phyloP scores from a whole-genome alignment of 2,113 vertebrate species.

The Felis catus region F.catus_Fca126_mat1.0 CM031428.1:26624001-26624500 shows the following conservation, averaged over 20 bases:
- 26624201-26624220: neutral
- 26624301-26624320: neutral
- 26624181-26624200: neutral
- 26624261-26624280: neutral
- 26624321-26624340: neutral
- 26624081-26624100: neutral
- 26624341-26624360: neutral
- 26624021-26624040: accelerated
- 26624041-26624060: neutral
- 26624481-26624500: neutral
- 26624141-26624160: accelerated
- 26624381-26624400: neutral
- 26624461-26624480: neutral
- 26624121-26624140: no score
- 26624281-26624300: neutral
- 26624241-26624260: neutral
- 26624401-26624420: no score
- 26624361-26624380: no score
- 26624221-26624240: accelerated
- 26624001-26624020: neutral
- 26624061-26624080: neutral
- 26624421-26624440: neutral
- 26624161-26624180: accelerated
- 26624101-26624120: neutral
- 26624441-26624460: neutral